Evolutionary conservation across 2,113 vertebrate species (phyloP), one percentile per base, ranked within the genome.

Genomic region (Eolophus roseicapilla): DNA sequence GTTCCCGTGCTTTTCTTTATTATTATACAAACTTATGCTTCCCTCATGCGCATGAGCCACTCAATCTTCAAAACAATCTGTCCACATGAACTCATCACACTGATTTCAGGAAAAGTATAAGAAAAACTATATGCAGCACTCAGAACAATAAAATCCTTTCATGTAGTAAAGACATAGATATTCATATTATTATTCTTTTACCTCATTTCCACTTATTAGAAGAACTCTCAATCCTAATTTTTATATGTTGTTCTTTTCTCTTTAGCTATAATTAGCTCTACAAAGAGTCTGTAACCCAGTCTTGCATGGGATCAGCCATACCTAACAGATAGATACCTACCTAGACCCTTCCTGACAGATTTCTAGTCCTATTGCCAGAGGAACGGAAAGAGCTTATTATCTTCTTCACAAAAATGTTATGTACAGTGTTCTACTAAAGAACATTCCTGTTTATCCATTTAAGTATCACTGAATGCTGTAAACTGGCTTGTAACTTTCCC

Each of bases 1-100:
- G 67, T 70, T 83, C 60, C 41, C 46, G 79, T 52, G 68, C 50
- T 44, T 96, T 93, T 94, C 83, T 91, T 84, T 93, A 93, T 88
- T 96, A 87, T 92, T 79, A 90, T 53, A 70, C 39, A 93, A 39
- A 76, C 33, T 53, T 94, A 93, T 71, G 64, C 39, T 91, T 89
- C 39, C 29, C 74, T 91, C 4, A 9, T 1, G 10, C 11, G 50
- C 7, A 2, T 41, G 37, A 96, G 33, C 69, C 90, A 74, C 59
- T 50, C 41, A 37, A 17, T 37, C 41, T 62, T 59, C 15, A 18
- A 80, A 75, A 87, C 50, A 83, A 88, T 77, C 49, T 49, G 74
- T 49, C 62, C 39, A 52, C n/a, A 59, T 20, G 73, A 82, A 27
- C 29, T 50, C 55, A 55, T 14, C 31, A 55, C 37, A 25, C 10